Evolutionary conservation across 2,888 invertebrate species (phyloP).

Genomic region (Cybosia mesomella): DNA sequence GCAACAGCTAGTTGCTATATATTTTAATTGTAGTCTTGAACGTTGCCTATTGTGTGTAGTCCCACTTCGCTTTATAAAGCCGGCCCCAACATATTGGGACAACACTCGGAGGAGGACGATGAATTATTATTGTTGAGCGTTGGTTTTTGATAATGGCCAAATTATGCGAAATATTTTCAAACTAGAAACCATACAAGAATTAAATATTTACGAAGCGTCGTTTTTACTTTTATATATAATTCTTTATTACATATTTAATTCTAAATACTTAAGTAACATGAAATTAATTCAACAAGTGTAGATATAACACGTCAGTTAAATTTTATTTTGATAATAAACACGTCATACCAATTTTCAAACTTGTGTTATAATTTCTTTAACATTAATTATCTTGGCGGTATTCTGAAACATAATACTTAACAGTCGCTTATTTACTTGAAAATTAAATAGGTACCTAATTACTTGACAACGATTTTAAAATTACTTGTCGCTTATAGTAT

Average conservation of each 20-base stretch:
- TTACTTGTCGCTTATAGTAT: too few species aligned
- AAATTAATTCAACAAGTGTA: neutral
- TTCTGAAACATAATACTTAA: slow-evolving; percentile 5
- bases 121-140: too few species aligned
- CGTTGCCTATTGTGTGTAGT: too few species aligned
- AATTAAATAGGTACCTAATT: slow-evolving; percentile 4
- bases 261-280: neutral
- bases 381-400: slow-evolving; percentile 1
- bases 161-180: neutral
- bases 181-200: neutral
- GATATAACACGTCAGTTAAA: neutral
- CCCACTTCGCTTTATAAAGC: too few species aligned
- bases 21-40: too few species aligned
- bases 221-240: neutral
- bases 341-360: neutral
- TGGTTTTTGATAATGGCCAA: too few species aligned
- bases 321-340: neutral
- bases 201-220: neutral
- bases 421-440: slow-evolving; percentile 4
- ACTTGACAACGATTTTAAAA: slow-evolving; percentile 15
- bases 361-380: slow-evolving; percentile 5
- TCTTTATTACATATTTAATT: neutral
- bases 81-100: too few species aligned
- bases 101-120: too few species aligned
- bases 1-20: too few species aligned